Base-by-base conservation (phyloP, 2,113 vertebrate genomes). In the Marmota monax region DNA sequence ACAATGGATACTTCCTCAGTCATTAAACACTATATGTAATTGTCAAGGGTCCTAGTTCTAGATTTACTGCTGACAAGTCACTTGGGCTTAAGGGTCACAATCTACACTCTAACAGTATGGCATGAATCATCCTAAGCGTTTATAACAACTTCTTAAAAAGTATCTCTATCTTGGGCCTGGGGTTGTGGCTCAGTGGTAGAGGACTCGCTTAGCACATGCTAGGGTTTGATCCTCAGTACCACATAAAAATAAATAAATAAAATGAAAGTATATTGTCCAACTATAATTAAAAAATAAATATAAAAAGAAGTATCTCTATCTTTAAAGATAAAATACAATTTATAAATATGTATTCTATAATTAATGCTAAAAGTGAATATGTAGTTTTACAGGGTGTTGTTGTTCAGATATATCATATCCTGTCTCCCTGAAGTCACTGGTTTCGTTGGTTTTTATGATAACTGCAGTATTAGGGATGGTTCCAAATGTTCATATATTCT, bases 401-500 rank as follows among this genome's bases (percentile, higher is more conserved):
- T 42, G 0, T 45, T 65, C 20, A 22, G 18, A 45, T 17, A 1
- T 32, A 73, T 48, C 83, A 14, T 65, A 91, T 91, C 23, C 39
- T 65, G 2, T 53, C 2, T 29, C 32, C 9, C 7, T 83, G 22
- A 80, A 65, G 34, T 2, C 39, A 87, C 42, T 69, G 11, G 77
- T 73, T 90, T 78, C 45, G 77, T 51, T 29, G n/a, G 4, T 1
- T 86, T 84, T 92, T 82, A 48, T n/a, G 12, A 32, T 90, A 69
- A 91, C 34, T 65, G 11, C 1, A n/a, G 10, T 72, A 34, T 79
- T 65, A 25, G 4, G 27, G n/a, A 84, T 10, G 6, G 2, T 42
- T 92, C 93, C 17, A 37, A 65, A 45, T 83, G 27, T 88, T 90
- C 86, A 63, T 20, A 14, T 70, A 86, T 42, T 94, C 69, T 93